Conservation (phyloP, 2,113 vertebrate genomes). For the Gopherus flavomarginatus region DNA sequence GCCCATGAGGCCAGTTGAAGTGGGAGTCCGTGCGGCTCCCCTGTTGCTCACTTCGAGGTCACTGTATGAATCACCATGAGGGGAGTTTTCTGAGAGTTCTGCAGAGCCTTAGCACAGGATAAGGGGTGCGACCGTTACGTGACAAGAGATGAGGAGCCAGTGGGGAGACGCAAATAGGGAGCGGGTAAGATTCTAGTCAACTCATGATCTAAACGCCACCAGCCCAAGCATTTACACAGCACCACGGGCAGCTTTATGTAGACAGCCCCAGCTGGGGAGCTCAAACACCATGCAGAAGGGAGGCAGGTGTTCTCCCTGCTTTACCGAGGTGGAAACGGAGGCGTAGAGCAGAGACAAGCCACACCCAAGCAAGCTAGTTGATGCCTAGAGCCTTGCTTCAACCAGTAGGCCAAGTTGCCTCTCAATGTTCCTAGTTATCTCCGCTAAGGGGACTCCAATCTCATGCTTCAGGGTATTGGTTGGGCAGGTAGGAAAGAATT, state of each 20-base stretch:
- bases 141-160: not conserved
- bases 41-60: not conserved
- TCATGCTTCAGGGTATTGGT: not conserved
- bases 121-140: not conserved
- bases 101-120: not conserved
- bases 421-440: not conserved
- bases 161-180: not conserved
- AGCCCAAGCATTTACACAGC: not conserved
- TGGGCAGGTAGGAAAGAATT: not conserved
- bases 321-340: not conserved
- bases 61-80: fast-evolving
- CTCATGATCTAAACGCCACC: not conserved
- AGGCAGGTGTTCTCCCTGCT: not conserved
- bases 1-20: too few species aligned
- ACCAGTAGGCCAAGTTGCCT: not conserved
- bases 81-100: not conserved
- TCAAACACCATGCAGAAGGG: not conserved
- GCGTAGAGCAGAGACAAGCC: not conserved
- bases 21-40: not conserved
- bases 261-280: not conserved
- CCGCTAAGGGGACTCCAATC: not conserved
- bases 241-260: not conserved
- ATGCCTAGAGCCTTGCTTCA: not conserved
- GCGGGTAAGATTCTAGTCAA: not conserved
- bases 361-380: not conserved